Percentiles rank a stretch among this genome's conserved stretches.
Evolutionary conservation across 1,140 invertebrate species (phyloP).

Genomic region (Nixonia krombeini): DNA sequence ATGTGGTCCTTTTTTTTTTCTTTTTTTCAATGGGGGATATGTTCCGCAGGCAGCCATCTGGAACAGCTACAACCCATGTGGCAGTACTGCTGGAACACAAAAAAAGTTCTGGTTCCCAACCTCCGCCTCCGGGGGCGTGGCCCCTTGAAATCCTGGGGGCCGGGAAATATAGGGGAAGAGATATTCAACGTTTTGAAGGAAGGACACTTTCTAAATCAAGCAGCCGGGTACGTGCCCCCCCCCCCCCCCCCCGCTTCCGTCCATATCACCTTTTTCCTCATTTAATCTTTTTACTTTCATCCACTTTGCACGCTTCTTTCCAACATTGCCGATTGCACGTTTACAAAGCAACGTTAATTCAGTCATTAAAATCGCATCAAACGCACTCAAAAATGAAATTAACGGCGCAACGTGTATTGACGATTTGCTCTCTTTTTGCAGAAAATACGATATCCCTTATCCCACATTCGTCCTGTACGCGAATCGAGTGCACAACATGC

Average conservation of each 20-base stretch:
- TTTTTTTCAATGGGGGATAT: slow-evolving; percentile 67
- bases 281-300: no score
- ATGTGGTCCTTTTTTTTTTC: slow-evolving; percentile 50
- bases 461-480: slow-evolving; percentile 95
- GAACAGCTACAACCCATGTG: slow-evolving; percentile 94
- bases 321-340: no score
- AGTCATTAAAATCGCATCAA: no score
- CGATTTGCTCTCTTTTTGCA: slow-evolving; percentile 58
- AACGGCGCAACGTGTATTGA: no score
- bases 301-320: no score
- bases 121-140: slow-evolving; percentile 91
- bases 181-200: slow-evolving; percentile 93
- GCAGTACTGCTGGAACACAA: slow-evolving; percentile 95
- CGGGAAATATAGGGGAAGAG: slow-evolving; percentile 94
- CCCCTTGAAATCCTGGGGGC: slow-evolving; percentile 91
- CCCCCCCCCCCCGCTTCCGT: no score
- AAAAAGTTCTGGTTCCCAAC: slow-evolving; percentile 89
- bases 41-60: slow-evolving; percentile 91
- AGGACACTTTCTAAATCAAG: slow-evolving; percentile 89
- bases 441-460: slow-evolving; percentile 94
- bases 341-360: no score
- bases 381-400: no score
- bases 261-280: not conserved
- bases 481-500: slow-evolving; percentile 93
- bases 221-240: slow-evolving; percentile 77